Evolutionary conservation across 2,113 vertebrate species (phyloP).

Genomic region (Paracanthobrama guichenoti): DNA sequence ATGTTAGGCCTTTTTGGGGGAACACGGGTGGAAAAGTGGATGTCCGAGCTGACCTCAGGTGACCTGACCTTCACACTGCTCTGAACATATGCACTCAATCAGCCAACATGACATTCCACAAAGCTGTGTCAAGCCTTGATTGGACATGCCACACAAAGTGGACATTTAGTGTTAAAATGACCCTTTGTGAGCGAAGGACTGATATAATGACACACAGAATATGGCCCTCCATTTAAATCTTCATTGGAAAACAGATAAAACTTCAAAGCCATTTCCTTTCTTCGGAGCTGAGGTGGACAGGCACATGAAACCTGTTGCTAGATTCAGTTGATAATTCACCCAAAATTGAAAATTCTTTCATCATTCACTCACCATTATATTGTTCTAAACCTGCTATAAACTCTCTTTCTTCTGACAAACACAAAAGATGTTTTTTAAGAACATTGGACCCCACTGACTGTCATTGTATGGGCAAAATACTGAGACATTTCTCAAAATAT

Average conservation of each 20-base stretch:
- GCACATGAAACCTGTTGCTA: background rate
- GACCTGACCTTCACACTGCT: constrained; percentile 74
- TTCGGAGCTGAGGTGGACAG: background rate
- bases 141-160: constrained; percentile 53
- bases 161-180: constrained; percentile 46
- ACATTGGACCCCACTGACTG: background rate
- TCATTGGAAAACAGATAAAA: constrained; percentile 39
- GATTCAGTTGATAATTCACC: constrained; percentile 1
- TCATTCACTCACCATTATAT: background rate
- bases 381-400: background rate
- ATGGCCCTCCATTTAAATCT: constrained; percentile 49
- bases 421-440: background rate
- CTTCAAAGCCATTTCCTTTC: constrained; percentile 2
- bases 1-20: constrained; percentile 42
- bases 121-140: constrained; percentile 55
- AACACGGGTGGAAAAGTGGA: constrained; percentile 59
- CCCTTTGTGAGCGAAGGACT: constrained; percentile 63
- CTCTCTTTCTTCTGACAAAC: background rate
- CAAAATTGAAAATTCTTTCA: background rate
- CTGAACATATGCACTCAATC: constrained; percentile 73
- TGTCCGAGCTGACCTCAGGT: constrained; percentile 71
- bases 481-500: background rate
- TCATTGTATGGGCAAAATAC: background rate
- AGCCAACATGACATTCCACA: constrained; percentile 63
- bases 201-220: constrained; percentile 63